Conservation (phyloP, 2,113 vertebrate species). For the Felis chaus region DNA sequence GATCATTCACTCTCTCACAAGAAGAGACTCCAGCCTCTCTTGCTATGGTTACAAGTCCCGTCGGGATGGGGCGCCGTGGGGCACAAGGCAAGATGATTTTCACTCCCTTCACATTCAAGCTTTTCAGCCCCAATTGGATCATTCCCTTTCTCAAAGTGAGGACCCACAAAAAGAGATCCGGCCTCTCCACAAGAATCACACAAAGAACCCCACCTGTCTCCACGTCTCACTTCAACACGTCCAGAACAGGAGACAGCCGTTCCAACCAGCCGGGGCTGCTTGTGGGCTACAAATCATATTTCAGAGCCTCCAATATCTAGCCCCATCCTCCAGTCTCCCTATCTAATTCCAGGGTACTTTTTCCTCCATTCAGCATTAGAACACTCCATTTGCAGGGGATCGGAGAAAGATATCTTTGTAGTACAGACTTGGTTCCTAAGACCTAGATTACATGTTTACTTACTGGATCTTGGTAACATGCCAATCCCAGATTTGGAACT, state of each 20-base stretch:
- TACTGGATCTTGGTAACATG: not conserved
- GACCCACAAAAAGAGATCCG: rapidly evolving
- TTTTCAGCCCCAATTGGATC: not conserved
- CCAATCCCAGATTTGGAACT: not conserved
- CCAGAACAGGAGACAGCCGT: not conserved
- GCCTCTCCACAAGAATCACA: not conserved
- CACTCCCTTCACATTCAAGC: not conserved
- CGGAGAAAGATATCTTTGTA: not conserved
- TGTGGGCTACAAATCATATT: not conserved
- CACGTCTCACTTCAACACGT: constrained; percentile 36
- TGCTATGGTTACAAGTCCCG: not conserved
- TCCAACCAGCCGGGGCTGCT: not conserved
- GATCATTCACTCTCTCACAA: not conserved
- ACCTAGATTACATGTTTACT: not conserved
- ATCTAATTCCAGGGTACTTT: not conserved
- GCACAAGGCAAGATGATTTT: not conserved
- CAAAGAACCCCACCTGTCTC: not conserved
- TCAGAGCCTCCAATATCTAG: not conserved
- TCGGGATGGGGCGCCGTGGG: not conserved
- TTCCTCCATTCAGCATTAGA: not conserved
- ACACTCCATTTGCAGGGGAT: not conserved
- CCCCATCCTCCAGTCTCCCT: not conserved
- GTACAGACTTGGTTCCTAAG: not conserved
- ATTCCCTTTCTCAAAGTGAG: not conserved
- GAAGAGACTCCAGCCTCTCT: not conserved